Evolutionary conservation across 2,113 vertebrate species (phyloP).

Genomic region (Stictonetta naevosa): DNA sequence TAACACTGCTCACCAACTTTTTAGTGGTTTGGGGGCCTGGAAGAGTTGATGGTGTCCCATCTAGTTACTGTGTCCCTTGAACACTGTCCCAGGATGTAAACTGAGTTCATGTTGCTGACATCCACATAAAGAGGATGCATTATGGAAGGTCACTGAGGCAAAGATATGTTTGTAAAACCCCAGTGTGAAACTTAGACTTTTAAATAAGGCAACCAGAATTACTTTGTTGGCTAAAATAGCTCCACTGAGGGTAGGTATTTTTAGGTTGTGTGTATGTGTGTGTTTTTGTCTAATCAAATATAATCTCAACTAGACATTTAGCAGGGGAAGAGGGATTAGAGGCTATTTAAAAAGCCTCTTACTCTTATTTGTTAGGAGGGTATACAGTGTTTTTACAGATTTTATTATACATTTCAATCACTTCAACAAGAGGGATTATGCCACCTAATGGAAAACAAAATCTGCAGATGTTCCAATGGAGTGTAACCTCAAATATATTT

Average conservation of each 20-base stretch:
- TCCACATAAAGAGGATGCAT: constrained; percentile 31
- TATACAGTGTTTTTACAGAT: constrained; percentile 59
- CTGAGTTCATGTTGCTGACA: constrained; percentile 19
- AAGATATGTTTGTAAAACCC: constrained; percentile 64
- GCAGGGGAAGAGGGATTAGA: constrained; percentile 72
- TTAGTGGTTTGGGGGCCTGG: not conserved
- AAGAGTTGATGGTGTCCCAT: constrained; percentile 26
- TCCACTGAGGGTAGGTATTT: constrained; percentile 71
- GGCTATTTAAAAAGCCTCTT: constrained; percentile 74
- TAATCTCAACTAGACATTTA: constrained; percentile 77
- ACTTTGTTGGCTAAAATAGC: constrained; percentile 75
- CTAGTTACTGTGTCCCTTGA: constrained; percentile 32
- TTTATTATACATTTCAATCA: constrained; percentile 70
- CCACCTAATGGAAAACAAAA: constrained; percentile 73
- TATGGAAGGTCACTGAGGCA: constrained; percentile 68
- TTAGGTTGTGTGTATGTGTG: constrained; percentile 67
- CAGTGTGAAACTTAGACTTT: constrained; percentile 72
- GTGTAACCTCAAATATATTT: constrained; percentile 61
- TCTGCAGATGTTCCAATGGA: constrained; percentile 57
- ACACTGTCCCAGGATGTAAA: not conserved
- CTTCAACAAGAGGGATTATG: constrained; percentile 65
- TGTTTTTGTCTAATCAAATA: constrained; percentile 76
- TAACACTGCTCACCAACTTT: not conserved
- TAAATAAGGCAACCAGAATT: constrained; percentile 75
- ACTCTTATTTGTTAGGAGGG: constrained; percentile 65